Evolutionary conservation across 2,113 vertebrate genomes (phyloP).

Genomic region (Pantherophis guttatus): DNA sequence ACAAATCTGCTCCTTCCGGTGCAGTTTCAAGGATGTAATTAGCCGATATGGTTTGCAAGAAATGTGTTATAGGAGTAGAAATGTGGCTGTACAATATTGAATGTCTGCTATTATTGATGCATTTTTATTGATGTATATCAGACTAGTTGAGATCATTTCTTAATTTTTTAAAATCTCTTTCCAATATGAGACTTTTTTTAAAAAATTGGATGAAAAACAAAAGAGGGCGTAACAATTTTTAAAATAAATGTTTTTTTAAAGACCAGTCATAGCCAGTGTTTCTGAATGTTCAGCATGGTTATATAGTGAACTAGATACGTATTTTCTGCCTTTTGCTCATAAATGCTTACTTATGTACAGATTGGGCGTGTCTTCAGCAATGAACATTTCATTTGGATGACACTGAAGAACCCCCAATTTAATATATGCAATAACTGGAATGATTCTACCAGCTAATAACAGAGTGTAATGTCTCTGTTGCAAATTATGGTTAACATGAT

Average conservation of each 20-base stretch:
- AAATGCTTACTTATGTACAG: background rate
- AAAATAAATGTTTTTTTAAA: background rate
- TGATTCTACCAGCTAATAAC: slow-evolving; percentile 29
- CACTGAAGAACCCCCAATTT: background rate
- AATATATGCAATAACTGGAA: background rate
- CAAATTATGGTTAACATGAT: slow-evolving; percentile 7
- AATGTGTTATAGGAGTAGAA: background rate
- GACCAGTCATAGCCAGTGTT: background rate
- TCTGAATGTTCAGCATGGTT: background rate
- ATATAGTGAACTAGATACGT: background rate
- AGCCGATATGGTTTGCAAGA: background rate
- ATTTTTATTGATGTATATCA: background rate
- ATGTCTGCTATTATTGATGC: background rate
- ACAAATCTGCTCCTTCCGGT: background rate
- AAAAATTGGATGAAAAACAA: background rate
- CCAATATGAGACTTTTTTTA: background rate
- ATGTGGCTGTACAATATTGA: background rate
- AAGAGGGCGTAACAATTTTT: background rate
- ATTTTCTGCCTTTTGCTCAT: background rate
- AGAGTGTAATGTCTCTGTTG: slow-evolving; percentile 3
- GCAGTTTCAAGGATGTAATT: background rate
- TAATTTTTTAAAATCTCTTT: background rate
- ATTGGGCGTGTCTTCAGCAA: background rate
- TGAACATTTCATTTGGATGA: slow-evolving; percentile 11
- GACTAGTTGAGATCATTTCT: background rate